Percentiles rank a stretch among this genome's conserved stretches.
Evolutionary conservation across 2,888 invertebrate species (phyloP).

Genomic region (Micoletzkya japonica): DNA sequence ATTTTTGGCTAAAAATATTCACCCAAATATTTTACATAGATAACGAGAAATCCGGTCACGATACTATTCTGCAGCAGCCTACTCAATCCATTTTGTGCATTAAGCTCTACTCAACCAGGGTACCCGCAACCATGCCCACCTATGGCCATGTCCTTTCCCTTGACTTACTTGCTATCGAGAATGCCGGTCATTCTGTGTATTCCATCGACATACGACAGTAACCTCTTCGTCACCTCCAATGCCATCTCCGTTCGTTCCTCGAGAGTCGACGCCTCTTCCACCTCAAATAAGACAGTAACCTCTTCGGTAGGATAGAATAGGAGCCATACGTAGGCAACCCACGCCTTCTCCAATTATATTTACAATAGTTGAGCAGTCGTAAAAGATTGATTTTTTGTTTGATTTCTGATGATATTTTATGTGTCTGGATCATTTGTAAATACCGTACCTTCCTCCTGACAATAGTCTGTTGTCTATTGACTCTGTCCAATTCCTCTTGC

Average conservation of each 20-base stretch:
- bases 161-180: conserved; percentile 47
- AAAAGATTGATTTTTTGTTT: no score
- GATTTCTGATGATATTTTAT: background rate
- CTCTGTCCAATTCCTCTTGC: conserved; percentile 71
- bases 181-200: conserved; percentile 46
- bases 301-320: background rate
- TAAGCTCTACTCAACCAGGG: no score
- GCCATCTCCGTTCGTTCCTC: conserved; percentile 42
- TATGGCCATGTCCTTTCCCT: no score
- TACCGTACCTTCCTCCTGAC: conserved; percentile 58
- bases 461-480: conserved; percentile 76
- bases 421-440: background rate
- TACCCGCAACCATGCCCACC: no score
- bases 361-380: no score
- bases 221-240: conserved; percentile 40
- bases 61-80: no score
- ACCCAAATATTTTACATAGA: no score
- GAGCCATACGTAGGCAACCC: no score
- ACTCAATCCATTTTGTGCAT: no score
- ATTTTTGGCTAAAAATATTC: background rate
- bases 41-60: no score
- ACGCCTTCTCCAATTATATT: no score
- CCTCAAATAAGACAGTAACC: conserved; percentile 12
- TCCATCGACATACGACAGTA: conserved; percentile 43
- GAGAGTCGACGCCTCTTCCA: conserved; percentile 35